A percentile compares a stretch with the other conserved stretches of the same genome.
Conservation (phyloP, 2,888 invertebrate species). For the Tryphoninae sp. region DNA sequence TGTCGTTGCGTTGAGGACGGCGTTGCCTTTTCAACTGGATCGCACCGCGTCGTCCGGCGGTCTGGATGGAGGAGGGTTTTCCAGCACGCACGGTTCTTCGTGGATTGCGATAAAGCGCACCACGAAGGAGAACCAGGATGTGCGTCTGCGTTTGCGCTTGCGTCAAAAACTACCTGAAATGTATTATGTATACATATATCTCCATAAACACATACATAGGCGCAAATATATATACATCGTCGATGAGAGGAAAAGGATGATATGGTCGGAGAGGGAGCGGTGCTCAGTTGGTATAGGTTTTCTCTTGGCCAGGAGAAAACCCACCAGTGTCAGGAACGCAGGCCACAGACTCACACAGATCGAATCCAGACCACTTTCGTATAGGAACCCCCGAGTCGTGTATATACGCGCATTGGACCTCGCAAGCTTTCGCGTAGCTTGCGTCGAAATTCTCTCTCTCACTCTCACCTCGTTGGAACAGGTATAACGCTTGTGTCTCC, state of each 20-base stretch:
- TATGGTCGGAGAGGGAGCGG: slow-evolving; percentile 32
- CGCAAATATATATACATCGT: slow-evolving; percentile 24
- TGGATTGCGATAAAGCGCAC: slow-evolving; percentile 36
- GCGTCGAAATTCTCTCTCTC: slow-evolving; percentile 52
- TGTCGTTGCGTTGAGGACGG: slow-evolving; percentile 31
- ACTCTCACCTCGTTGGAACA: background rate
- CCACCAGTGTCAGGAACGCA: slow-evolving; percentile 9
- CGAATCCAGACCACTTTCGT: background rate
- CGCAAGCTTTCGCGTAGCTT: slow-evolving; percentile 33
- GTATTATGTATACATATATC: background rate
- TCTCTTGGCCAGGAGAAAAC: slow-evolving; percentile 47
- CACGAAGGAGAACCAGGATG: slow-evolving; percentile 58
- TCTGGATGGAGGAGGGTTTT: slow-evolving; percentile 62
- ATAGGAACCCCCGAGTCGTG: slow-evolving; percentile 28
- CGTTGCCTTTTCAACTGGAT: slow-evolving; percentile 53
- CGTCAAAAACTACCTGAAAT: slow-evolving; percentile 65
- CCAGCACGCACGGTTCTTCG: slow-evolving; percentile 53
- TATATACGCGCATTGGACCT: slow-evolving; percentile 41
- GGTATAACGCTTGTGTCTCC: slow-evolving; percentile 14
- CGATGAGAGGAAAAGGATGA: slow-evolving; percentile 46
- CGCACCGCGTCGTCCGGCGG: slow-evolving; percentile 67
- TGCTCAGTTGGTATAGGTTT: slow-evolving; percentile 33
- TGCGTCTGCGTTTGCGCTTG: slow-evolving; percentile 75
- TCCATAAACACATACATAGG: background rate
- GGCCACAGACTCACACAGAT: slow-evolving; percentile 17